Evolutionary conservation across 2,113 vertebrate genomes (phyloP).

Genomic region (Glaucidium brasilianum): DNA sequence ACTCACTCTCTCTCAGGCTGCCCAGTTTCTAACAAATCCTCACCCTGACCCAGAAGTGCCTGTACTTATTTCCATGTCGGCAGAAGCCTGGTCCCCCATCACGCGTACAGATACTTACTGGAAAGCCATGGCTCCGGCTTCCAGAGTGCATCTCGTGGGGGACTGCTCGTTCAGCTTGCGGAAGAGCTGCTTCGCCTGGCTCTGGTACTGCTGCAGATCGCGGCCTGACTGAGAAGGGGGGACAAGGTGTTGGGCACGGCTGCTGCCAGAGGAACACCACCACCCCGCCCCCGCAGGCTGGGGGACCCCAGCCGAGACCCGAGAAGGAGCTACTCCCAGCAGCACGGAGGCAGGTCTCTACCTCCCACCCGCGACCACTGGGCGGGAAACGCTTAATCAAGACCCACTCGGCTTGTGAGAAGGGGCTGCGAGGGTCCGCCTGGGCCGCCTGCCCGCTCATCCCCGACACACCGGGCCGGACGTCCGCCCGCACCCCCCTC

Average conservation of each 20-base stretch:
- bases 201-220: conserved; percentile 97
- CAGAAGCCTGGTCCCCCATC: not conserved
- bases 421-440: fast-evolving
- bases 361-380: no score
- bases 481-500: not conserved
- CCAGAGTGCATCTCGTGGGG: conserved; percentile 91
- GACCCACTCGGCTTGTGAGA: not conserved
- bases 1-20: not conserved
- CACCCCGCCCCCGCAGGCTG: not conserved
- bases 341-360: not conserved
- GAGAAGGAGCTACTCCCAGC: not conserved
- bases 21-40: fast-evolving
- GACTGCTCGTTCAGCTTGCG: conserved; percentile 96
- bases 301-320: fast-evolving
- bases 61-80: fast-evolving
- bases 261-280: not conserved
- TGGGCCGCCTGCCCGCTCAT: not conserved
- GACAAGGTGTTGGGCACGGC: not conserved
- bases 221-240: conserved; percentile 84
- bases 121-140: conserved; percentile 93
- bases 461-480: not conserved
- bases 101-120: conserved; percentile 81
- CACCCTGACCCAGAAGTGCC: fast-evolving
- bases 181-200: conserved; percentile 96
- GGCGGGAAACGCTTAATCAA: fast-evolving